Evolutionary conservation across 2,113 vertebrate species (phyloP).

Genomic region (Pipa parva): DNA sequence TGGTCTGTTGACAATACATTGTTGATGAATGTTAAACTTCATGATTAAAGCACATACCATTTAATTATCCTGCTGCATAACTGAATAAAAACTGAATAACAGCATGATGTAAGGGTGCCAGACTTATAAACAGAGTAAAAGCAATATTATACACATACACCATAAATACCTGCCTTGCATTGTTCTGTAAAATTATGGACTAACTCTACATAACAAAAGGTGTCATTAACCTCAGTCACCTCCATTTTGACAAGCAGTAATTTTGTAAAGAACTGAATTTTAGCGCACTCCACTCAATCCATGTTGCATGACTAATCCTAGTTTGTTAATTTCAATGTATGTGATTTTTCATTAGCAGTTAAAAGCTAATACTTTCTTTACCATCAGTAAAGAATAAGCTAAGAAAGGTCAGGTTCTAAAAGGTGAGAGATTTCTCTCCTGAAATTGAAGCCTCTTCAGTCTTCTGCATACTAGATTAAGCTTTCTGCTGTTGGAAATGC

Average conservation of each 20-base stretch:
- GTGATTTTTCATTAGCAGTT: neutral
- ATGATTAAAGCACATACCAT: too few relatives aligned
- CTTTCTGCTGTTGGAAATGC: too few relatives aligned
- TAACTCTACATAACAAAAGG: slow-evolving; percentile 22
- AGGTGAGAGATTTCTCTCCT: too few relatives aligned
- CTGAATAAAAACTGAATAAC: neutral
- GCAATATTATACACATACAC: slow-evolving; percentile 7
- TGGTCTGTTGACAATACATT: too few relatives aligned
- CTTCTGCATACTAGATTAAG: too few relatives aligned
- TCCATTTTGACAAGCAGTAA: slow-evolving; percentile 28
- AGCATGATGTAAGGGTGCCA: too few relatives aligned
- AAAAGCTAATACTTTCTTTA: neutral
- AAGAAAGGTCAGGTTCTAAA: too few relatives aligned
- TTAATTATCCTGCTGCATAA: too few relatives aligned
- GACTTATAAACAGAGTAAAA: too few relatives aligned
- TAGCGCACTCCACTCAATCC: neutral
- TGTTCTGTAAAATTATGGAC: slow-evolving; percentile 19
- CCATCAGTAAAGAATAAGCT: neutral
- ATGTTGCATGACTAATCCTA: neutral
- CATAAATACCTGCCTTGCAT: slow-evolving; percentile 14
- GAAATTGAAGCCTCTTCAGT: too few relatives aligned
- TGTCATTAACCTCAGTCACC: slow-evolving; percentile 27
- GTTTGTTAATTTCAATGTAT: neutral
- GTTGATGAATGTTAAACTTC: too few relatives aligned
- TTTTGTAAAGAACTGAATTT: slow-evolving; percentile 13